Conservation (phyloP, 2,888 invertebrate genomes). For the Trichacis sp. region DNA sequence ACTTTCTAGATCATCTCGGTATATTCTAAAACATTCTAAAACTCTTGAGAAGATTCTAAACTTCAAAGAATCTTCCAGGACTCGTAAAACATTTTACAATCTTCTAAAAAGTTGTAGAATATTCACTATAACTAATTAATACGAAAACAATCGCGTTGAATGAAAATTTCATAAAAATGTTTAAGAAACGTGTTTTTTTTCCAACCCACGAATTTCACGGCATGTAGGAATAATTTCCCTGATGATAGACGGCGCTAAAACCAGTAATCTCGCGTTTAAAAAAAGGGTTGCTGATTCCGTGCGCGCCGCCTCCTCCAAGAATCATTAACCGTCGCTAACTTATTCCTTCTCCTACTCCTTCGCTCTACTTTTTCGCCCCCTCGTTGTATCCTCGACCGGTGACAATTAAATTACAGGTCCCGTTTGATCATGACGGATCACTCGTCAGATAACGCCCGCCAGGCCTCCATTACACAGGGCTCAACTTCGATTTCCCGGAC, state of each 20-base stretch:
- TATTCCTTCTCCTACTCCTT: constrained; percentile 6
- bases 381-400: constrained; percentile 47
- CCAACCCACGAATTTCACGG: no score
- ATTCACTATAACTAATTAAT: constrained; percentile 30
- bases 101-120: no score
- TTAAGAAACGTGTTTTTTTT: no score
- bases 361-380: constrained; percentile 31
- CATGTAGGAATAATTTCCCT: no score
- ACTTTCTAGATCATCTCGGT: no score
- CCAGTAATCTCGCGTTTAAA: constrained; percentile 3
- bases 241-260: constrained; percentile 9
- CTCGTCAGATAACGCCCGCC: constrained; percentile 33
- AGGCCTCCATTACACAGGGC: constrained; percentile 15
- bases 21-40: no score
- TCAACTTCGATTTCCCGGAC: constrained; percentile 3
- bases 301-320: constrained; percentile 7
- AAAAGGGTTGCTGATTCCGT: constrained; percentile 15
- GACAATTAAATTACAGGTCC: constrained; percentile 67
- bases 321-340: constrained; percentile 28
- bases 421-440: constrained; percentile 67
- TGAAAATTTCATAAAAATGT: no score
- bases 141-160: no score
- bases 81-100: no score
- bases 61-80: no score
- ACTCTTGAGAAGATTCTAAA: no score